These are phyloP conservation scores for Himantopus leucocephalus DNA, from an alignment of 2,113 vertebrate genomes.

Conservation along the genomic window DNA sequence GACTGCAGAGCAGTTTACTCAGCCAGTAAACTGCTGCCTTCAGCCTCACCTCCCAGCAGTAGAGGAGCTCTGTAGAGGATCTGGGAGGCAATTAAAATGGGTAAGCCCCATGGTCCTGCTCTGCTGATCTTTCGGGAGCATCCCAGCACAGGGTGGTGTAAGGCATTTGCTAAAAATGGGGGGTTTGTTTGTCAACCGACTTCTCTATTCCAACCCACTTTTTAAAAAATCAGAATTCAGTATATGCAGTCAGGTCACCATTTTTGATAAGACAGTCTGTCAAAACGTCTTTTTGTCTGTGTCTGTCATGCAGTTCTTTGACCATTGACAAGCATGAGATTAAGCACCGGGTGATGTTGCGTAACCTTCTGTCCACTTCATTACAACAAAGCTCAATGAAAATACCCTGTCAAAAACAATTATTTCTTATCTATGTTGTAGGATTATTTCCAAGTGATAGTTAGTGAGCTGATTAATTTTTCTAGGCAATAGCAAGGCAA, in stretches of 20 bases:
- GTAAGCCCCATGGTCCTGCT: neutral
- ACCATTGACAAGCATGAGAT: neutral
- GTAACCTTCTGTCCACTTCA: neutral
- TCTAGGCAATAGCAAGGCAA: neutral
- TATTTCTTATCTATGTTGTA: conserved; percentile 12
- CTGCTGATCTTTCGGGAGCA: neutral
- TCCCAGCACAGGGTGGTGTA: too few relatives aligned
- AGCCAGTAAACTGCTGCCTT: too few relatives aligned
- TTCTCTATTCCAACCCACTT: neutral
- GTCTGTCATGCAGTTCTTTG: neutral
- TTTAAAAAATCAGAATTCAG: neutral
- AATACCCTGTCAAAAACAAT: neutral
- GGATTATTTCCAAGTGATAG: conserved; percentile 19
- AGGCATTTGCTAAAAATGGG: neutral
- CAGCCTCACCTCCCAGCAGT: too few relatives aligned
- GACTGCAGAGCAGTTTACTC: too few relatives aligned
- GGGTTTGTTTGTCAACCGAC: neutral
- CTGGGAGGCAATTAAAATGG: neutral
- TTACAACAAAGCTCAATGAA: neutral
- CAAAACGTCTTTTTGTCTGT: neutral
- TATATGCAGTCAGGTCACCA: neutral
- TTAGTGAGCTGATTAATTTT: neutral
- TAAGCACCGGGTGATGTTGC: neutral
- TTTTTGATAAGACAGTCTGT: neutral
- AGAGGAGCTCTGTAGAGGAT: neutral